Conservation (phyloP, 2,888 invertebrate genomes). For the Pristionchus fissidentatus region DNA sequence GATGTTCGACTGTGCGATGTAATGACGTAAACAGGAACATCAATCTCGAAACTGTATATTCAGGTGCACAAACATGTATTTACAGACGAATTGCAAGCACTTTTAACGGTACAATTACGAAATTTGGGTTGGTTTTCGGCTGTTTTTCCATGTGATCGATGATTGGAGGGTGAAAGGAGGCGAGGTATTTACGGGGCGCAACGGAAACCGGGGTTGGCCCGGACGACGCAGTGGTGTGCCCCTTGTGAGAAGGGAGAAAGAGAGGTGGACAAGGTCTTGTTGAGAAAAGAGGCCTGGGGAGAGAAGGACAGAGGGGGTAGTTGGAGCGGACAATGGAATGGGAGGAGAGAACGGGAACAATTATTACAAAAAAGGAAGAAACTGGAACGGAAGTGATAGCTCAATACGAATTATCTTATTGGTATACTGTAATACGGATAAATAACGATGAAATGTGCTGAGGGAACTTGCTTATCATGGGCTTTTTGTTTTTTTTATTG, state of each 20-base stretch:
- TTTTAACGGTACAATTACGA: not conserved
- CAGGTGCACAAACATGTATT: constrained; percentile 26
- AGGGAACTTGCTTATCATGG: too few relatives aligned
- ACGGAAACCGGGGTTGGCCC: constrained; percentile 35
- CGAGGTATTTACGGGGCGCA: not conserved
- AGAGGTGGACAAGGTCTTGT: not conserved
- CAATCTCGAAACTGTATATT: too few relatives aligned
- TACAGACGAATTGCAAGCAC: too few relatives aligned
- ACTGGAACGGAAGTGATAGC: too few relatives aligned
- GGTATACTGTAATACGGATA: too few relatives aligned
- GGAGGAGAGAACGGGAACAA: not conserved
- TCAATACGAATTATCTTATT: too few relatives aligned
- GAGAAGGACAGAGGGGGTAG: not conserved
- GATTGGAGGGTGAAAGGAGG: not conserved
- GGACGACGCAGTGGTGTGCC: constrained; percentile 23
- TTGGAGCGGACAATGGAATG: not conserved
- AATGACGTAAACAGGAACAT: too few relatives aligned
- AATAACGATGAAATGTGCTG: too few relatives aligned
- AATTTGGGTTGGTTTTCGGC: not conserved
- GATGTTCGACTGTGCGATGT: too few relatives aligned
- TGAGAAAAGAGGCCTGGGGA: not conserved
- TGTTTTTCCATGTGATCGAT: not conserved
- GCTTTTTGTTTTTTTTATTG: too few relatives aligned
- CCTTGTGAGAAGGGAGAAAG: not conserved
- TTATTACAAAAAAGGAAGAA: too few relatives aligned